Percentiles rank a stretch among this genome's conserved stretches.
These are phyloP conservation scores for Hypanus sabinus DNA, from an alignment of 2,113 vertebrate genomes.

Conservation along the genomic window DNA sequence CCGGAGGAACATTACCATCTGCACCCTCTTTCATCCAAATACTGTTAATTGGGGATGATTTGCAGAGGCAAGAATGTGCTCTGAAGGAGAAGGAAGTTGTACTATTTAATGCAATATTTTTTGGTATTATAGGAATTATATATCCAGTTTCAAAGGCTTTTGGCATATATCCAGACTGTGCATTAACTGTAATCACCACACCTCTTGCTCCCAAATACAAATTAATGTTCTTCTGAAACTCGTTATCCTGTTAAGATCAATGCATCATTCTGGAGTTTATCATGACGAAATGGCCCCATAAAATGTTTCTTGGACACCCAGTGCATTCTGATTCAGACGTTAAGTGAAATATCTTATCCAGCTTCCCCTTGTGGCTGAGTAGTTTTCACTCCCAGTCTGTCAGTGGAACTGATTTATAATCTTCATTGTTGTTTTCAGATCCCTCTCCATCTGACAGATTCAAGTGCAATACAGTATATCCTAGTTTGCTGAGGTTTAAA, in stretches of 20 bases:
- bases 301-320: background rate
- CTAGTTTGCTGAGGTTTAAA: no score
- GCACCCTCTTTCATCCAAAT: background rate
- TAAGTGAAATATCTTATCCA: background rate
- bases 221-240: background rate
- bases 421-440: background rate
- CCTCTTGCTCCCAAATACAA: background rate
- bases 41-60: background rate
- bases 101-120: background rate
- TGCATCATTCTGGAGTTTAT: background rate
- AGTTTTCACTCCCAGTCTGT: background rate
- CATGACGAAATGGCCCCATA: background rate
- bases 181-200: background rate
- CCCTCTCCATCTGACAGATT: no score
- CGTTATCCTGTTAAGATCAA: background rate
- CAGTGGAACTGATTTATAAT: background rate
- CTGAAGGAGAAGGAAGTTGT: background rate
- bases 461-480: no score
- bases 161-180: no score
- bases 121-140: background rate
- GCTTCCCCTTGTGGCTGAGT: background rate
- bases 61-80: background rate
- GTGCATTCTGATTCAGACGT: background rate
- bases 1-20: background rate
- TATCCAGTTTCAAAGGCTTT: background rate